These are phyloP conservation scores for Hippocampus kuda DNA, from an alignment of 2,797 vertebrate genomes.

Conservation along the genomic window DNA sequence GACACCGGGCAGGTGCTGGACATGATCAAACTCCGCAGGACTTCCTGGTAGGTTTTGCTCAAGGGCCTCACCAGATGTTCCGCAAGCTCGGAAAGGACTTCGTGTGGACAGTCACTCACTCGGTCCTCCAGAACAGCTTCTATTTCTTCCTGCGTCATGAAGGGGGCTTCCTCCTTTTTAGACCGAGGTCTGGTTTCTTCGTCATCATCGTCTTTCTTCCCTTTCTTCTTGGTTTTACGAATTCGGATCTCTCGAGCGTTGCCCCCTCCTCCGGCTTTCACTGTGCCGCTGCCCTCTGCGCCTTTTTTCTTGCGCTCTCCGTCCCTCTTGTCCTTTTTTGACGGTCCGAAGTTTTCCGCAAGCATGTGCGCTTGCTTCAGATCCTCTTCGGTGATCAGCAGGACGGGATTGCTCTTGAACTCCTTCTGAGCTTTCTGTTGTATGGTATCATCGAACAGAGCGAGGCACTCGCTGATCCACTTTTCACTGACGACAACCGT, in stretches of 20 bases:
- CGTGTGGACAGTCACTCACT: slow-evolving; percentile 80
- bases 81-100: slow-evolving; percentile 80
- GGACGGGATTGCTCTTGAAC: slow-evolving; percentile 83
- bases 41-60: slow-evolving; percentile 82
- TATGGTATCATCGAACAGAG: slow-evolving; percentile 79
- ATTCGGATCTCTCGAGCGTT: slow-evolving; percentile 87
- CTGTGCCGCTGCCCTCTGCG: slow-evolving; percentile 81
- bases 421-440: slow-evolving; percentile 90
- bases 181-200: slow-evolving; percentile 71
- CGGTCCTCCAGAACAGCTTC: slow-evolving; percentile 70
- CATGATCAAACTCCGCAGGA: slow-evolving; percentile 76
- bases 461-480: slow-evolving; percentile 76
- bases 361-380: slow-evolving; percentile 69
- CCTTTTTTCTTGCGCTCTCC: slow-evolving; percentile 81
- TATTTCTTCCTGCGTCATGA: slow-evolving; percentile 81
- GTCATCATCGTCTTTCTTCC: slow-evolving; percentile 81
- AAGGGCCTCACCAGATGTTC: slow-evolving; percentile 81
- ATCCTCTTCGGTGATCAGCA: slow-evolving; percentile 88
- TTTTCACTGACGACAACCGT: slow-evolving; percentile 86
- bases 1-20: slow-evolving; percentile 74
- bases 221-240: slow-evolving; percentile 89
- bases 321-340: slow-evolving; percentile 87
- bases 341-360: slow-evolving; percentile 61
- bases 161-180: slow-evolving; percentile 71
- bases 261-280: slow-evolving; percentile 74